These are phyloP conservation scores for Drosophila erecta DNA, from an alignment of 1,140 invertebrate species.

Conservation along the genomic window DNA sequence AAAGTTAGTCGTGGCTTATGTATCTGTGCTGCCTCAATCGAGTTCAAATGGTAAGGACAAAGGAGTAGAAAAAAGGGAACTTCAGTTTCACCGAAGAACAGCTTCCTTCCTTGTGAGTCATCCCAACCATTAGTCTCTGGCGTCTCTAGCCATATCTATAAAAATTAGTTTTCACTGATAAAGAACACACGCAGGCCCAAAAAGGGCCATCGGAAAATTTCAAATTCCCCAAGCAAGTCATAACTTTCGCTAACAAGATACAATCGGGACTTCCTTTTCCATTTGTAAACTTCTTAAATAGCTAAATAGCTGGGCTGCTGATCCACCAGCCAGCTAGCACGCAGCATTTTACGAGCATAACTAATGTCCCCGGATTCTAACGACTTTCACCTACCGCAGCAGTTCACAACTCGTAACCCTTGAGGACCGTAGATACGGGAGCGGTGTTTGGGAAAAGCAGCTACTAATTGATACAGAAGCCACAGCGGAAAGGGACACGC, in stretches of 20 bases:
- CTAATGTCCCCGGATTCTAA: conserved; percentile 52
- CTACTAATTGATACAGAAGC: conserved; percentile 40
- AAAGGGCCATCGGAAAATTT: neutral
- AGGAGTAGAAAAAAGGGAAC: neutral
- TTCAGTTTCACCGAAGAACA: neutral
- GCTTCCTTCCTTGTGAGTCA: conserved; percentile 30
- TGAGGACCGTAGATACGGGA: conserved; percentile 12
- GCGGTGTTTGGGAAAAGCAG: conserved; percentile 5
- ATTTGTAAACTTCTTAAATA: conserved; percentile 8
- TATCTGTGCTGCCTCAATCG: conserved; percentile 13
- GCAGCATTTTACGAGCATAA: conserved; percentile 69
- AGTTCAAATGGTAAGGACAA: neutral
- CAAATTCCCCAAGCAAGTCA: neutral
- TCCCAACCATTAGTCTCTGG: conserved; percentile 20
- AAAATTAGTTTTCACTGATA: conserved; percentile 38
- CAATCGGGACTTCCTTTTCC: conserved; percentile 10
- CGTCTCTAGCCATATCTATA: conserved; percentile 7
- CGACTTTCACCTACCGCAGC: conserved; percentile 77
- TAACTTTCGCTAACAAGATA: conserved; percentile 40
- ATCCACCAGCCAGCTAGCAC: too few species aligned
- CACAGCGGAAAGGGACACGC: conserved; percentile 37
- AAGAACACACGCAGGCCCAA: conserved; percentile 20
- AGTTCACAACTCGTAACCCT: conserved; percentile 58
- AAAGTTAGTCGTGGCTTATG: conserved; percentile 18
- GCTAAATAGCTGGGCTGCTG: too few species aligned